These are phyloP conservation scores for Allygus modestus DNA, from an alignment of 2,888 invertebrate species.

Conservation along the genomic window DNA sequence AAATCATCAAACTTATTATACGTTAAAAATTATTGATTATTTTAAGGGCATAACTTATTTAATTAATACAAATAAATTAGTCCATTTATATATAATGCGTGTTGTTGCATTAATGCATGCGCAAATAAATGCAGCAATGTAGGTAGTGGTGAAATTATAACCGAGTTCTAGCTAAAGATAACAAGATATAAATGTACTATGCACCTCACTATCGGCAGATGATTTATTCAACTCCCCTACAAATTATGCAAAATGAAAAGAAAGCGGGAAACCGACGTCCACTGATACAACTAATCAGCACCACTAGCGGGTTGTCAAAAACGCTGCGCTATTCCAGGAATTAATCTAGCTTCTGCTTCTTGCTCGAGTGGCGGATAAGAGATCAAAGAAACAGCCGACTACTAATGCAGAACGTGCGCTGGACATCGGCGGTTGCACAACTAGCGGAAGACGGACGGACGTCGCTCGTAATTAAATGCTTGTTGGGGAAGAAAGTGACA, in stretches of 20 bases:
- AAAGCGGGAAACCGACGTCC: not conserved
- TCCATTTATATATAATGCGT: no score
- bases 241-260: conserved; percentile 33
- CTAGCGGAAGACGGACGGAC: conserved; percentile 54
- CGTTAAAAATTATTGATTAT: no score
- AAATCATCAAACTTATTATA: no score
- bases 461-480: conserved; percentile 56
- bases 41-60: no score
- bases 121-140: no score
- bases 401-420: conserved; percentile 37
- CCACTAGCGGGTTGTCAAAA: conserved; percentile 39
- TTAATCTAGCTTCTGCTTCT: conserved; percentile 47
- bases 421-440: conserved; percentile 27
- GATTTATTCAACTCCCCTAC: conserved; percentile 12
- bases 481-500: conserved; percentile 58
- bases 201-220: not conserved
- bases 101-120: no score
- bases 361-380: conserved; percentile 28
- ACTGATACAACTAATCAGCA: conserved; percentile 32
- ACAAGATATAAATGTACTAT: not conserved
- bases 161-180: not conserved
- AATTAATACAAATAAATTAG: no score
- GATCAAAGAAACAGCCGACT: conserved; percentile 36
- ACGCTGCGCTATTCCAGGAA: conserved; percentile 23
- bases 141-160: no score